Conservation (phyloP, 2,888 invertebrate genomes). For the Drosophila pseudotalamancana region DNA sequence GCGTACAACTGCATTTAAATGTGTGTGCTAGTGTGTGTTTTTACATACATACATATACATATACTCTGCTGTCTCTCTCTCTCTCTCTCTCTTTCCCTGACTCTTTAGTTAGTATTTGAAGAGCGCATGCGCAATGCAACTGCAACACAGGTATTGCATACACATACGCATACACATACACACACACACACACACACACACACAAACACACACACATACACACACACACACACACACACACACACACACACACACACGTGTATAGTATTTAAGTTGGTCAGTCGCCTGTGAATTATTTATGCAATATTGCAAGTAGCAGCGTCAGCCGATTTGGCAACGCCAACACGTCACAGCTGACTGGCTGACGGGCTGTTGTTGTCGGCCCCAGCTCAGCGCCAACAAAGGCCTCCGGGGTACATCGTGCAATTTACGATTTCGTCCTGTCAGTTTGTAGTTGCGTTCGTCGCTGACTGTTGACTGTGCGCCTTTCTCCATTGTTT, state of each 20-base stretch:
- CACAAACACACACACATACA: background rate
- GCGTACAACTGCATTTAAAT: slow-evolving; percentile 20
- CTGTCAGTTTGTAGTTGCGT: slow-evolving; percentile 63
- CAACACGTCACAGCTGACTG: slow-evolving; percentile 48
- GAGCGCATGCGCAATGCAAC: slow-evolving; percentile 47
- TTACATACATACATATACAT: background rate
- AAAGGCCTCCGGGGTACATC: slow-evolving; percentile 17
- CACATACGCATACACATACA: background rate
- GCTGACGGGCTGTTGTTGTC: slow-evolving; percentile 21
- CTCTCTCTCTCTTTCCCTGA: too few relatives aligned
- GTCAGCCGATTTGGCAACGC: slow-evolving; percentile 55
- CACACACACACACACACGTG: background rate
- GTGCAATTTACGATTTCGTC: slow-evolving; percentile 40
- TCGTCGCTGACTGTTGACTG: slow-evolving; percentile 52
- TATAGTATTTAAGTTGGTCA: slow-evolving; percentile 44
- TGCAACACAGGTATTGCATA: slow-evolving; percentile 17
- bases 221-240: background rate
- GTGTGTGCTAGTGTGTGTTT: background rate
- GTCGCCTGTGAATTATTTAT: slow-evolving; percentile 50
- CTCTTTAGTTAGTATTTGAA: background rate
- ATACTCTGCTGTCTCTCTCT: background rate
- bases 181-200: background rate
- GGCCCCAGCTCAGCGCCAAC: background rate
- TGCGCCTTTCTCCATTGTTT: slow-evolving; percentile 25
- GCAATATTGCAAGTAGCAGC: slow-evolving; percentile 31